phyloP scores from a whole-genome alignment of 1,140 invertebrate genomes.

The Dufourea novaeangliae region DNA sequence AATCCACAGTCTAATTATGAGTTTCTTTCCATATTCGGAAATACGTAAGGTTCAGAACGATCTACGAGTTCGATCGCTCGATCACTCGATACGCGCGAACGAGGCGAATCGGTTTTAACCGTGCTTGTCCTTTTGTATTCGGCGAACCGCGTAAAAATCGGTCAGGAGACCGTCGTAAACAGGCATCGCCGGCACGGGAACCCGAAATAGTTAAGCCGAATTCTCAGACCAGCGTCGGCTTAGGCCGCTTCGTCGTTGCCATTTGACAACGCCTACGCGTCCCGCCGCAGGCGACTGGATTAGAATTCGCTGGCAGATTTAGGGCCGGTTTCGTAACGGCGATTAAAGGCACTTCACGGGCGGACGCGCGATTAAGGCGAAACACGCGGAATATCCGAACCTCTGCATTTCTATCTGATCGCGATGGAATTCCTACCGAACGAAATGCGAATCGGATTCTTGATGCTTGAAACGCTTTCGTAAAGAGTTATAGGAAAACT shows the following conservation, averaged over 20 bases:
- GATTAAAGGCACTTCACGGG: constrained; percentile 24
- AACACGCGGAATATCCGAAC: background rate
- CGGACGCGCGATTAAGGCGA: background rate
- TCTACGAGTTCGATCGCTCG: background rate
- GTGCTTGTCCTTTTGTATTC: background rate
- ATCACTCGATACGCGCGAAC: background rate
- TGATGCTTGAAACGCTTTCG: no score
- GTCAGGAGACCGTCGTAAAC: constrained; percentile 43
- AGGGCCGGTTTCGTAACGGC: constrained; percentile 34
- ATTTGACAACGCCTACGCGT: constrained; percentile 55
- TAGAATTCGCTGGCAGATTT: constrained; percentile 51
- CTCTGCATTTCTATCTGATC: no score
- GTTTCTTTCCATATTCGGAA: background rate
- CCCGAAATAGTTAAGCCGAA: constrained; percentile 57
- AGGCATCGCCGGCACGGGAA: constrained; percentile 36
- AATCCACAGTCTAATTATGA: no score
- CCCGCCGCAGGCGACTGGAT: constrained; percentile 44
- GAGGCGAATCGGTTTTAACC: background rate
- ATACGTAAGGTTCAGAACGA: background rate
- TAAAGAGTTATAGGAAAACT: no score
- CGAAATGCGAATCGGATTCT: no score
- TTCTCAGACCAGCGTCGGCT: constrained; percentile 51
- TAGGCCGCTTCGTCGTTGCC: constrained; percentile 46
- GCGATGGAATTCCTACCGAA: no score
- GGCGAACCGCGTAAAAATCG: constrained; percentile 39